phyloP scores from a whole-genome alignment of 2,113 vertebrate genomes.

The Toxotes jaculatrix region DNA sequence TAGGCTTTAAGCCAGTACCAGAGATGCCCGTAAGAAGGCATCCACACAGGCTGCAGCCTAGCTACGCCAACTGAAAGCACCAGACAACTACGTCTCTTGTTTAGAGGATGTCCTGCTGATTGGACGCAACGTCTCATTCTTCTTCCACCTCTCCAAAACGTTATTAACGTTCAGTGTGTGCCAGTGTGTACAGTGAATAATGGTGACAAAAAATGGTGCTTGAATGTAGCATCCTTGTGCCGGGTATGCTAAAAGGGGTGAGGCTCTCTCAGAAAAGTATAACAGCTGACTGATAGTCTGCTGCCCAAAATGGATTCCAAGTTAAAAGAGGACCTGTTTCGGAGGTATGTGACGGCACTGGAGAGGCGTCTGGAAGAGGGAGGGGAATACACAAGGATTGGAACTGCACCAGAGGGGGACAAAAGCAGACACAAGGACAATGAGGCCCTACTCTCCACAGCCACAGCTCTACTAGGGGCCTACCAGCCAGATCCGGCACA shows the following conservation, averaged over 20 bases:
- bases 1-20: conserved; percentile 49
- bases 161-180: conserved; percentile 54
- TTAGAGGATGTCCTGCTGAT: conserved; percentile 72
- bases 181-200: conserved; percentile 51
- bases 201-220: conserved; percentile 72
- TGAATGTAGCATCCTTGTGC: conserved; percentile 69
- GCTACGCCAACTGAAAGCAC: conserved; percentile 61
- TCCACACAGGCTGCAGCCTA: conserved; percentile 64
- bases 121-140: conserved; percentile 42
- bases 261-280: conserved; percentile 68
- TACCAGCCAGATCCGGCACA: conserved; percentile 93
- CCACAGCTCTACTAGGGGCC: conserved; percentile 92
- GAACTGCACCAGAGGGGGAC: conserved; percentile 78
- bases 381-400: conserved; percentile 65
- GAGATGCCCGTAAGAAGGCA: conserved; percentile 69
- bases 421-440: conserved; percentile 82
- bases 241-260: conserved; percentile 72
- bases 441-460: conserved; percentile 91
- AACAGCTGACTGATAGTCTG: conserved; percentile 75
- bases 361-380: conserved; percentile 89
- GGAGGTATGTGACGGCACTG: conserved; percentile 94
- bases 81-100: conserved; percentile 39
- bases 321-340: conserved; percentile 96
- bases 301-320: conserved; percentile 93
- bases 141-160: conserved; percentile 39